A percentile compares a stretch with the other conserved stretches of the same genome.
Evolutionary conservation across 2,888 invertebrate species (phyloP).

Genomic region (Seira sanloemensis): DNA sequence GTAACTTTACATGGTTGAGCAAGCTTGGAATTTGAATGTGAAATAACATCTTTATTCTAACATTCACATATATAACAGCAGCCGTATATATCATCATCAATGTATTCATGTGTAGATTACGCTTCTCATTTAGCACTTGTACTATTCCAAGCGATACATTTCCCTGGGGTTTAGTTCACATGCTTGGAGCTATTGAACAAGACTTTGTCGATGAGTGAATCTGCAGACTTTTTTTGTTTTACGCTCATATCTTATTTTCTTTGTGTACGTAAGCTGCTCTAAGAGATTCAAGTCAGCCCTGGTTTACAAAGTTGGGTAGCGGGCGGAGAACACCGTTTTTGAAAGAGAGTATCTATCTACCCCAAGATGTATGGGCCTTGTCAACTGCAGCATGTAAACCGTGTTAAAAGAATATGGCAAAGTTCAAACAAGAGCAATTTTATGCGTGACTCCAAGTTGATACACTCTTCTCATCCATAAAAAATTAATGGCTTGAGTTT

Average conservation of each 20-base stretch:
- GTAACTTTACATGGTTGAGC: neutral
- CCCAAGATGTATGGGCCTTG: too few species aligned
- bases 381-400: neutral
- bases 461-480: too few species aligned
- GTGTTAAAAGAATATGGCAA: too few species aligned
- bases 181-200: constrained; percentile 27
- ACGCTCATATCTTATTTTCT: too few species aligned
- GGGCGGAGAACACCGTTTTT: too few species aligned
- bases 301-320: too few species aligned
- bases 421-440: neutral
- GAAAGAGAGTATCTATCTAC: too few species aligned
- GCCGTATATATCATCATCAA: too few species aligned
- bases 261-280: too few species aligned
- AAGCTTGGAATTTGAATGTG: neutral
- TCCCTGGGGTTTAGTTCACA: constrained; percentile 23
- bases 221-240: neutral
- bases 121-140: neutral
- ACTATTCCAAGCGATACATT: neutral
- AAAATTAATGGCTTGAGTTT: too few species aligned
- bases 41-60: neutral
- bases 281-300: neutral
- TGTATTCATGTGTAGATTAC: neutral
- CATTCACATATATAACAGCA: neutral
- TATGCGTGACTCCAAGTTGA: too few species aligned
- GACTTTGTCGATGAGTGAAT: neutral